Base-by-base conservation (phyloP, 2,797 vertebrate genomes). In the Pseudochromis fuscus region DNA sequence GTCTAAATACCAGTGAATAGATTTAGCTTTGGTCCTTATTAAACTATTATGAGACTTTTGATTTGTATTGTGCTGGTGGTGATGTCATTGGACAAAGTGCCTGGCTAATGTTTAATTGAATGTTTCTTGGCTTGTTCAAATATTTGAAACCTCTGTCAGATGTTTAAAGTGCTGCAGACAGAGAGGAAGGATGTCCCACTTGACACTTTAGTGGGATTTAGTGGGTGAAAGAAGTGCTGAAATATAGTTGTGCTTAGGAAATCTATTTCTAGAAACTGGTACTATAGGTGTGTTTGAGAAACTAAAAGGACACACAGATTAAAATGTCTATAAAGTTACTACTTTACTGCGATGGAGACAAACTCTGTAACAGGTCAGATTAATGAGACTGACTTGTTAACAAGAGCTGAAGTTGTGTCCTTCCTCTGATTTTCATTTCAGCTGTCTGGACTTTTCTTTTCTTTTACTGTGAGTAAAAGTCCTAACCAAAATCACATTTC, bases 81-180 rank as follows among this genome's bases (percentile, higher is more conserved):
- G 59, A 70, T 60, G 45, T 58, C 24, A 60, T 48, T 37, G 45
- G 42, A 28, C 27, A 25, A 62, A 66, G 63, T 51, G 52, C 27
- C 74, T 79, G 71, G 72, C 24, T 84, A 80, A 68, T 79, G 81
- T 83, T 82, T 79, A 52, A 86, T 81, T 21, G 11, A 78, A 65
- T 19, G 75, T 85, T 82, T 82, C 61, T 76, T 35, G 15, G 42
- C 72, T 78, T 79, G 56, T 81, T 82, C 60, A 76, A 84, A 82
- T 73, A 85, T 89, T 83, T 82, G 48, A 84, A 63, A 45, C 31
- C 25, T 27, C 18, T 63, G 67, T 66, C 35, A 72, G 60, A 80
- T 78, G 60, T 85, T 80, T 87, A 71, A 78, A 80, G 73, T 75
- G 57, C 55, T 72, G 50, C 4, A 63, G 64, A 63, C 4, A 9